phyloP scores from a whole-genome alignment of 2,888 invertebrate species.

The Thera obeliscata region DNA sequence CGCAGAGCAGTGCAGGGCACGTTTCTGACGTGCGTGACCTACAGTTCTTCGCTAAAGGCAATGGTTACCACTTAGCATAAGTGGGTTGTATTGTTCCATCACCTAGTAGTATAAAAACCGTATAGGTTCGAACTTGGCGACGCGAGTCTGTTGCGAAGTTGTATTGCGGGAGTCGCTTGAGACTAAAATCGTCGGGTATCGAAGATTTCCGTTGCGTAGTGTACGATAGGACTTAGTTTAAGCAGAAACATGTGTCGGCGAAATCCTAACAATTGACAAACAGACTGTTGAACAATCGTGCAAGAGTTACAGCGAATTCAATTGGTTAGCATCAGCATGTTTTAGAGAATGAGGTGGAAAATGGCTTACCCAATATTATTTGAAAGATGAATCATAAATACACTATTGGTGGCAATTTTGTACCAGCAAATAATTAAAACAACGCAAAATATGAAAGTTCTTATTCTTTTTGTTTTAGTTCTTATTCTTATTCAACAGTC shows the following conservation, averaged over 20 bases:
- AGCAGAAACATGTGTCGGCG: conserved; percentile 24
- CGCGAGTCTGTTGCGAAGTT: no score
- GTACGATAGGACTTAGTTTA: conserved; percentile 7
- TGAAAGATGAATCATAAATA: conserved; percentile 5
- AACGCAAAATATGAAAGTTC: no score
- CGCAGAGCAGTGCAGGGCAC: no score
- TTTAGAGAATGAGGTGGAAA: conserved; percentile 13
- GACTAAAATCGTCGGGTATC: no score
- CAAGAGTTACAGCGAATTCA: conserved; percentile 20
- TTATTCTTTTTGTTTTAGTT: no score
- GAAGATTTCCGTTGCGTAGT: conserved; percentile 13
- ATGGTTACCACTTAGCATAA: not conserved
- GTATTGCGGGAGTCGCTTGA: not conserved
- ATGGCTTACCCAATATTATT: not conserved
- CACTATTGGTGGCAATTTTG: not conserved
- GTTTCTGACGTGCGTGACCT: no score
- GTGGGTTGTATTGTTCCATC: not conserved
- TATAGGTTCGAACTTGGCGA: no score
- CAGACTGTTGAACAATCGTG: conserved; percentile 14
- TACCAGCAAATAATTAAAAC: no score
- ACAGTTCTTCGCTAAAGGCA: no score
- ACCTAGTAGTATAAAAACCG: no score
- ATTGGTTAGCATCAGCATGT: conserved; percentile 15
- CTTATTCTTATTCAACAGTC: no score
- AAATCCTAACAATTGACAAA: conserved; percentile 27